These are phyloP conservation scores for Rhamnusium bicolor DNA, from an alignment of 2,888 invertebrate genomes.

Conservation along the genomic window DNA sequence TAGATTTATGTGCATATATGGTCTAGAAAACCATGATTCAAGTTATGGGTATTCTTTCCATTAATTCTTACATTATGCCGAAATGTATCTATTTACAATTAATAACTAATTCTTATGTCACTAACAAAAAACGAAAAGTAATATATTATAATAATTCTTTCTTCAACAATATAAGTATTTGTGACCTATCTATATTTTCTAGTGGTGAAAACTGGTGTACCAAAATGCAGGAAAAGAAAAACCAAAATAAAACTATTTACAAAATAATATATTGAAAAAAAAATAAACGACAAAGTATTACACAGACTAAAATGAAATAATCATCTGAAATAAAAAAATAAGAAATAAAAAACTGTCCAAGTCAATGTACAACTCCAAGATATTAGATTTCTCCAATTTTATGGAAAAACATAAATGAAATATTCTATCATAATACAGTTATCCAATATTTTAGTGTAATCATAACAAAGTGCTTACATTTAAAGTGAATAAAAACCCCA, in stretches of 20 bases:
- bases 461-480: constrained; percentile 47
- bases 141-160: constrained; percentile 35
- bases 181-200: constrained; percentile 51
- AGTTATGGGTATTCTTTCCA: constrained; percentile 34
- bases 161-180: constrained; percentile 42
- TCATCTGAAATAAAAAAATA: neutral
- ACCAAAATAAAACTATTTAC: constrained; percentile 29
- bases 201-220: constrained; percentile 45
- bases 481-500: constrained; percentile 37
- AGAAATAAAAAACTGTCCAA: neutral
- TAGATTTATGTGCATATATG: neutral
- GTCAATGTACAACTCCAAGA: neutral
- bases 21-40: neutral
- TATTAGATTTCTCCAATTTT: neutral
- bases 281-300: neutral
- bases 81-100: constrained; percentile 46
- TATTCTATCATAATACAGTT: neutral
- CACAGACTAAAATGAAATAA: neutral
- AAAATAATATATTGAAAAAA: constrained; percentile 16
- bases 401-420: neutral
- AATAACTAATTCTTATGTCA: constrained; percentile 34
- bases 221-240: constrained; percentile 21
- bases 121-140: constrained; percentile 37
- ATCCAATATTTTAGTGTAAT: constrained; percentile 33
- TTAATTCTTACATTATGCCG: constrained; percentile 29